Evolutionary conservation across 1,140 invertebrate genomes (phyloP).

Genomic region (Chlorops oryzae): DNA sequence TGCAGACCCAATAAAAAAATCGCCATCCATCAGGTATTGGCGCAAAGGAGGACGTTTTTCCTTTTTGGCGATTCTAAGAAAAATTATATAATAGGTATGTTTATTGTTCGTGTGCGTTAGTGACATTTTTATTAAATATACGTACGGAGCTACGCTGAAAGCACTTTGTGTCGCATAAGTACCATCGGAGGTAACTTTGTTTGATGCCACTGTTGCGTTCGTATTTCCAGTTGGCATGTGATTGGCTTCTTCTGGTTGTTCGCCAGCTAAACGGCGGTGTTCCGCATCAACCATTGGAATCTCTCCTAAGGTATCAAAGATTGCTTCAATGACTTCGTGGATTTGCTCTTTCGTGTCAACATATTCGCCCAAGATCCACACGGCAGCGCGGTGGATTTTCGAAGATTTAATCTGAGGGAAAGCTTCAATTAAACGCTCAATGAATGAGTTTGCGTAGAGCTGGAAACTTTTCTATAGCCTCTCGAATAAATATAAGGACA

Average conservation of each 20-base stretch:
- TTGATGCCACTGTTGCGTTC: constrained; percentile 21
- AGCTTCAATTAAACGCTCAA: constrained; percentile 74
- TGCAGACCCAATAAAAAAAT: constrained; percentile 93
- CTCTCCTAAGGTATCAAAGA: constrained; percentile 75
- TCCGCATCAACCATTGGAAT: constrained; percentile 88
- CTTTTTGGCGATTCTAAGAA: constrained; percentile 54
- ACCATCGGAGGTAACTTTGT: constrained; percentile 89
- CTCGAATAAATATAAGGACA: constrained; percentile 90
- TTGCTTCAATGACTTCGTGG: constrained; percentile 67
- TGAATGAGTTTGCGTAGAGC: constrained; percentile 70
- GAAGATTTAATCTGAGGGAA: constrained; percentile 78
- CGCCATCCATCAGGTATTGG: constrained; percentile 86
- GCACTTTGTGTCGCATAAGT: constrained; percentile 98
- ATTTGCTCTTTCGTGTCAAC: constrained; percentile 74
- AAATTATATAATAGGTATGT: constrained; percentile 2
- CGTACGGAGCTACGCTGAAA: constrained; percentile 73
- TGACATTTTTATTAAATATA: constrained; percentile 20
- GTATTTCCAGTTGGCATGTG: constrained; percentile 20
- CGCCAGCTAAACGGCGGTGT: constrained; percentile 63
- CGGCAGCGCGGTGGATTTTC: constrained; percentile 83
- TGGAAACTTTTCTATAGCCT: constrained; percentile 90
- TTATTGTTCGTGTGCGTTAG: neutral
- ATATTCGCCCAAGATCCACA: constrained; percentile 99
- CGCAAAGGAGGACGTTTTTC: constrained; percentile 73
- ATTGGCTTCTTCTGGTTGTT: constrained; percentile 53